These are phyloP conservation scores for Drosophila subsilvestris DNA, from an alignment of 2,888 invertebrate genomes.

Conservation along the genomic window DNA sequence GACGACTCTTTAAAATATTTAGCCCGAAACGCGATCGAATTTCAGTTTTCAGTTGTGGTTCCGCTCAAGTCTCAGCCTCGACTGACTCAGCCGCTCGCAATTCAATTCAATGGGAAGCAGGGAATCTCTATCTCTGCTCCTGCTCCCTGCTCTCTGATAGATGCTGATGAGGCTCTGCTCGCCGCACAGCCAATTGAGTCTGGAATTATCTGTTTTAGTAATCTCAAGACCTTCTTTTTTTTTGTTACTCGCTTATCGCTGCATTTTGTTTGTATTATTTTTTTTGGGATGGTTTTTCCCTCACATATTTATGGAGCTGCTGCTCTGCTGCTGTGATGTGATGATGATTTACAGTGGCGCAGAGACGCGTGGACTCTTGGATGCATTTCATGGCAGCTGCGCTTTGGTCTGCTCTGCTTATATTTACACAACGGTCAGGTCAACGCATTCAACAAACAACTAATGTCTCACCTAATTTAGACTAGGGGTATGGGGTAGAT, in stretches of 20 bases:
- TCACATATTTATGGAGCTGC: conserved; percentile 35
- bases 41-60: conserved; percentile 40
- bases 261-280: conserved; percentile 48
- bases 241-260: conserved; percentile 60
- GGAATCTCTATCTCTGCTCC: conserved; percentile 27
- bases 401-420: conserved; percentile 14
- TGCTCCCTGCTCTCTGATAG: conserved; percentile 17
- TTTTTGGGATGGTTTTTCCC: conserved; percentile 40
- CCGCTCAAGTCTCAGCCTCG: conserved; percentile 65
- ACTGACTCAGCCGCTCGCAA: conserved; percentile 64
- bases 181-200: conserved; percentile 52
- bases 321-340: background rate
- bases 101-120: conserved; percentile 65
- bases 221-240: conserved; percentile 64
- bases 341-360: conserved; percentile 58
- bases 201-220: conserved; percentile 52
- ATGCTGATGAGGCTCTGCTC: conserved; percentile 42
- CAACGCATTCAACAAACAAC: conserved; percentile 33
- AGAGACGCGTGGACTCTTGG: conserved; percentile 10
- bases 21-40: conserved; percentile 30
- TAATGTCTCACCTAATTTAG: conserved; percentile 30
- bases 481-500: background rate
- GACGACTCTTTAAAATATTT: conserved; percentile 3
- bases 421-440: conserved; percentile 45
- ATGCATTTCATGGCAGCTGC: conserved; percentile 25